Evolutionary conservation across 2,888 invertebrate genomes (phyloP), one percentile per base, ranked within the genome.

Genomic region (Acholoe squamosa): DNA sequence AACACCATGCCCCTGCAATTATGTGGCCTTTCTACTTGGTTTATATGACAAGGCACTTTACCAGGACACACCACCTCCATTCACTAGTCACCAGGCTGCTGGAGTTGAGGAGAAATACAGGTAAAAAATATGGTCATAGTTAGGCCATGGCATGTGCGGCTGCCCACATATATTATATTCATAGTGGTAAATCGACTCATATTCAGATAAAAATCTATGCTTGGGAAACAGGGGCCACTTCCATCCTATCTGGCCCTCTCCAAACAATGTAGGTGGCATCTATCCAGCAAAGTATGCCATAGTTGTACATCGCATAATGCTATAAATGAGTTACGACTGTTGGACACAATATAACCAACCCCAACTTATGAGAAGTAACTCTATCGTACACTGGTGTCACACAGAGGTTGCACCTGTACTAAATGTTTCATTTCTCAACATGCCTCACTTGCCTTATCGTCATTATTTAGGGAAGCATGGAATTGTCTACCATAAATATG

Each of bases 151-250:
- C 19, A 61, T n/a, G 61, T n/a, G 22, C 19, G 61, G 19, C 61
- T n/a, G 61, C 61, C 61, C 3, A 61, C 10, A 43, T 61, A 61
- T 61, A 61, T 61, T 61, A 61, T 61, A 61, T 61, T 61, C 61
- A 61, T 61, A n/a, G 22, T 43, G n/a, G 61, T 19, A 61, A 61
- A 19, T 61, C 61, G 61, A n/a, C 19, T 61, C 61, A 61, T 61
- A 14, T 61, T 61, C 61, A n/a, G 19, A 19, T 61, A 61, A 19
- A 61, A n/a, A 61, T 61, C 61, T 61, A 61, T 61, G 12, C n/a
- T 61, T 61, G 5, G 22, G n/a, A 7, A n/a, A 61, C 61, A n/a
- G 19, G 43, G 22, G 19, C 61, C 61, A 19, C n/a, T n/a, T 61
- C 61, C 61, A 61, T n/a, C 61, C 61, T 61, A 61, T 7, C 12